Conservation (phyloP, 2,888 invertebrate species). For the Lasiommata megera region DNA sequence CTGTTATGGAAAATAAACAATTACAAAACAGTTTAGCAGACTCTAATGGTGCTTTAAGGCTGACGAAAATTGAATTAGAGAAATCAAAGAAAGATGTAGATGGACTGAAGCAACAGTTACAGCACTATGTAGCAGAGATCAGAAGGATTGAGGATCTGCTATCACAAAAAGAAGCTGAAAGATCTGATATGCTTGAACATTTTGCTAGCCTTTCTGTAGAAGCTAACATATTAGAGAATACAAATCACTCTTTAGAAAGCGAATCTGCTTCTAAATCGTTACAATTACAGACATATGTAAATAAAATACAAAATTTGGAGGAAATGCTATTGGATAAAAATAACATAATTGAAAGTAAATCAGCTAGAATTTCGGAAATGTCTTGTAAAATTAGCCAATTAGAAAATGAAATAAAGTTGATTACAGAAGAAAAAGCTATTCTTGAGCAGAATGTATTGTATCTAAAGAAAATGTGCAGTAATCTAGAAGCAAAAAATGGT, state of each 20-base stretch:
- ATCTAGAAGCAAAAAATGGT: constrained; percentile 55
- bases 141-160: constrained; percentile 89
- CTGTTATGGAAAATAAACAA: constrained; percentile 85
- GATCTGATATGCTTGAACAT: constrained; percentile 90
- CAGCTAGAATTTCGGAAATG: constrained; percentile 59
- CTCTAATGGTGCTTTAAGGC: constrained; percentile 83
- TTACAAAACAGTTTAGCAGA: constrained; percentile 87
- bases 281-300: constrained; percentile 74
- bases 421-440: constrained; percentile 66
- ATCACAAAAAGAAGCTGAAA: constrained; percentile 87
- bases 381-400: constrained; percentile 62
- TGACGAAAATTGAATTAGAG: constrained; percentile 85
- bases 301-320: constrained; percentile 83
- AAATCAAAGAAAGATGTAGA: constrained; percentile 86
- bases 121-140: constrained; percentile 91
- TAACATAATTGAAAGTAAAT: constrained; percentile 61
- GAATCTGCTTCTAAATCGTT: constrained; percentile 86
- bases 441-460: constrained; percentile 68
- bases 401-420: constrained; percentile 69
- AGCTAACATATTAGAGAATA: constrained; percentile 88
- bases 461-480: constrained; percentile 70
- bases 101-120: constrained; percentile 87
- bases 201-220: constrained; percentile 89
- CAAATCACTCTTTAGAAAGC: constrained; percentile 89
- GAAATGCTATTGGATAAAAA: constrained; percentile 79